Evolutionary conservation across 2,888 invertebrate genomes (phyloP).

Genomic region (Perithous albicinctus): DNA sequence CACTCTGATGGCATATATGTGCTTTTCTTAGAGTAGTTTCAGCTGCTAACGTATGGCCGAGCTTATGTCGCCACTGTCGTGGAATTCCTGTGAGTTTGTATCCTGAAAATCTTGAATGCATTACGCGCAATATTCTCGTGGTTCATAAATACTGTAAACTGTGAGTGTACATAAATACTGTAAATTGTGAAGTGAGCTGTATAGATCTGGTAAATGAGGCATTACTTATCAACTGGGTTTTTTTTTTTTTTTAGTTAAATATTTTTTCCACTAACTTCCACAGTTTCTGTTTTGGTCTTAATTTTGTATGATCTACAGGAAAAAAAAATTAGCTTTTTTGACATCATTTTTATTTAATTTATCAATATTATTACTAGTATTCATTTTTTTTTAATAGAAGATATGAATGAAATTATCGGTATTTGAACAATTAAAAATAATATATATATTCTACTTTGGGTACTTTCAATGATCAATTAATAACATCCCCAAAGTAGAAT

Average conservation of each 20-base stretch:
- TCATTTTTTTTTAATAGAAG: no score
- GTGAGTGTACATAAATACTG: background rate
- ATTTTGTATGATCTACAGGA: background rate
- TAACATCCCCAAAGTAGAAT: no score
- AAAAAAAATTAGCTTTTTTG: background rate
- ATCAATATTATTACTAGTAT: no score
- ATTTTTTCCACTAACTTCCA: background rate
- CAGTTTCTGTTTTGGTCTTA: background rate
- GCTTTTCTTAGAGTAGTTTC: background rate
- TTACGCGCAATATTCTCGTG: conserved; percentile 30
- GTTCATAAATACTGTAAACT: no score
- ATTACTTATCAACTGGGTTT: no score
- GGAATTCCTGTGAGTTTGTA: conserved; percentile 42
- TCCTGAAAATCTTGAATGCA: conserved; percentile 24
- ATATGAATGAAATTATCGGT: no score
- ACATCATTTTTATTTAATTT: background rate
- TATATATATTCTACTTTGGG: no score
- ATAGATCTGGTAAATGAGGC: no score
- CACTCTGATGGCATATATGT: background rate
- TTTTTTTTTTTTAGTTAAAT: no score
- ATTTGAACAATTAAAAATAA: no score
- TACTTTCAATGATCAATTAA: no score
- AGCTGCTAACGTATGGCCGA: conserved; percentile 6
- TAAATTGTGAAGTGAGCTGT: background rate
- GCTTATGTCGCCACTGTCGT: conserved; percentile 2